A percentile compares a stretch with the other conserved stretches of the same genome.
phyloP scores from a whole-genome alignment of 2,888 invertebrate species.

The Phytoseiulus persimilis region DNA sequence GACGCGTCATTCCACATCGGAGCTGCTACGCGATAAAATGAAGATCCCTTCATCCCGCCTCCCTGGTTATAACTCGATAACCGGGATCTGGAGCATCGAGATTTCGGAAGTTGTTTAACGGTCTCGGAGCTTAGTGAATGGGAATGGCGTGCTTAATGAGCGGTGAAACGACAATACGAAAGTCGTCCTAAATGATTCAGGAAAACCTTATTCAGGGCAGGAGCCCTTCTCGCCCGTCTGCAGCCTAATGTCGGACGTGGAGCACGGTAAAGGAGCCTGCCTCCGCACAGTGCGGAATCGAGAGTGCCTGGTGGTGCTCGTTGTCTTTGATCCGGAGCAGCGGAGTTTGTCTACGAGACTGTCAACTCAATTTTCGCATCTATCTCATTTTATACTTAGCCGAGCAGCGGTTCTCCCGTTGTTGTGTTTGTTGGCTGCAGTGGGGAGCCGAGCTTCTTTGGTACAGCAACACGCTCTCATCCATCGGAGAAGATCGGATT shows the following conservation, averaged over 20 bases:
- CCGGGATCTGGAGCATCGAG: neutral
- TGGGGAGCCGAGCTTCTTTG: neutral
- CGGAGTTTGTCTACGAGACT: neutral
- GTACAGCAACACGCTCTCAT: neutral
- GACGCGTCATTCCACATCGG: neutral
- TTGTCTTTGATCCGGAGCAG: neutral
- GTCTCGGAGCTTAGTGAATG: too few relatives aligned
- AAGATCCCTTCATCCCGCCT: neutral
- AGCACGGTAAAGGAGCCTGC: neutral
- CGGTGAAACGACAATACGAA: neutral
- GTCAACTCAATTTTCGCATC: neutral
- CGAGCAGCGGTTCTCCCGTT: neutral
- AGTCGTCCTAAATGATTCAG: neutral
- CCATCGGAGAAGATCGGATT: conserved; percentile 20
- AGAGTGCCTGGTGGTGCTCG: too few relatives aligned
- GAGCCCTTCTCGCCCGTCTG: neutral
- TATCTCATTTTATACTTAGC: neutral
- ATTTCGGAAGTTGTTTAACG: neutral
- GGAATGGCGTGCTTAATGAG: neutral
- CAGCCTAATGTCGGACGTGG: neutral
- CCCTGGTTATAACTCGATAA: neutral
- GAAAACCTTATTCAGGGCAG: neutral
- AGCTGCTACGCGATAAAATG: neutral
- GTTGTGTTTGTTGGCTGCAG: neutral
- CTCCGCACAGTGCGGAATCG: too few relatives aligned